Base-by-base conservation (phyloP, 2,797 vertebrate genomes). In the Chaetophractus vellerosus region DNA sequence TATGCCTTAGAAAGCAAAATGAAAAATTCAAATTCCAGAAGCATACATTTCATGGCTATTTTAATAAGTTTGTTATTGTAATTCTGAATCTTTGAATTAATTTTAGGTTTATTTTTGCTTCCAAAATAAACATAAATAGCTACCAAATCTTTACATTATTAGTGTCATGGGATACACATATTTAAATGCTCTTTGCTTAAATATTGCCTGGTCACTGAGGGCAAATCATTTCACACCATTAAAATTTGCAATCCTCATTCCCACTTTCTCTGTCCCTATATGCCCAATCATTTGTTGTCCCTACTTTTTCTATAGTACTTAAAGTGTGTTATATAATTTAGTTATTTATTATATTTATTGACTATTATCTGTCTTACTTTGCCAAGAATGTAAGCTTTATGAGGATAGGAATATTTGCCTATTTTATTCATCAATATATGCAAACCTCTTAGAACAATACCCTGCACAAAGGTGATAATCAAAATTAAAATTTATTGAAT, bases 321-420 rank as follows among this genome's bases (percentile, higher is more conserved):
- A 79, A 90, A 79, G 63, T 15, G 69, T 79, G 16, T 33, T 81
- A 14, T 82, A 8, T 82, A 28, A 45, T 87, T 28, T 59, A 90
- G 36, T 92, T 94, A 88, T 66, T 83, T 69, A 21, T 84, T 94
- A 38, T 80, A 64, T 94, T 88, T 93, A 23, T 24, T 76, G 72
- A 82, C 63, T 69, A 59, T 55, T 89, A 36, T 52, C 26, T 69
- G 8, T 52, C 41, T 88, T 85, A n/a, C 1, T 71, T 92, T 93
- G 18, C 59, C 87, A 88, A 87, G 69, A 80, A 85, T 55, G 15
- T 50, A 31, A 31, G 16, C 4, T 50, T 75, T 28, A 18, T 74
- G 26, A 45, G 19, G 15, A 9, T 33, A 81, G 24, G n/a, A 81
- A 69, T 91, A 86, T 68, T 90, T 94, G 38, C 38, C 41, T 61